Evolutionary conservation across 2,113 vertebrate genomes (phyloP), one percentile per base, ranked within the genome.

Genomic region (Chrysochloris asiatica): DNA sequence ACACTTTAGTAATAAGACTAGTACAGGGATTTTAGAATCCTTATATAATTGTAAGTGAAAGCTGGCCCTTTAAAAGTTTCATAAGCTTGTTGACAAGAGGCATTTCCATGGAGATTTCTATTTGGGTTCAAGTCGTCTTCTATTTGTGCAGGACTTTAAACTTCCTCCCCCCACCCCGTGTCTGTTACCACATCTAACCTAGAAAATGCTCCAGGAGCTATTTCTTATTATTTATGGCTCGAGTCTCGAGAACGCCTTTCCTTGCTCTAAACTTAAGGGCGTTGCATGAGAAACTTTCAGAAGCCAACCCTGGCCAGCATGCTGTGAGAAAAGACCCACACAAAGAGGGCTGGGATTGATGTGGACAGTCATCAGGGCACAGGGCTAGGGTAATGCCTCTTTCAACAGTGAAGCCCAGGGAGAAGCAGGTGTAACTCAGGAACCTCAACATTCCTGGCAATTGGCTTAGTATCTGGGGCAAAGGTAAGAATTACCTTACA

Each of bases 131-230:
- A 67, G n/a, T 73, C 79, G 28, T 59, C 14, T 79, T 33, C 77
- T 83, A 2, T 93, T 76, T 95, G 47, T 56, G 1, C 1, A 41
- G 86, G 88, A 96, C 93, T 95, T 95, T 89, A 94, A 38, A 96
- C 95, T 93, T 91, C 80, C 1, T 0, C 59, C 75, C 69, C 30
- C 79, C 8, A 16, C 38, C 36, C 67, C 3, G n/a, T n/a, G n/a
- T n/a, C n/a, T n/a, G n/a, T 69, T 67, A 85, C 63, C 26, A 47
- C 48, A 56, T 38, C 71, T 86, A 38, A 52, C 63, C 41, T 63
- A 28, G 19, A 89, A 88, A 90, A 65, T 61, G 5, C 59, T 36
- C 19, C 50, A 73, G 12, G 73, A 54, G 1, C 83, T 50, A 52
- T 59, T 85, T 69, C 54, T 81, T 47, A 16, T 89, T 67, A 16